phyloP scores from a whole-genome alignment of 2,888 invertebrate genomes.

The Leptarthrus brevirostris region DNA sequence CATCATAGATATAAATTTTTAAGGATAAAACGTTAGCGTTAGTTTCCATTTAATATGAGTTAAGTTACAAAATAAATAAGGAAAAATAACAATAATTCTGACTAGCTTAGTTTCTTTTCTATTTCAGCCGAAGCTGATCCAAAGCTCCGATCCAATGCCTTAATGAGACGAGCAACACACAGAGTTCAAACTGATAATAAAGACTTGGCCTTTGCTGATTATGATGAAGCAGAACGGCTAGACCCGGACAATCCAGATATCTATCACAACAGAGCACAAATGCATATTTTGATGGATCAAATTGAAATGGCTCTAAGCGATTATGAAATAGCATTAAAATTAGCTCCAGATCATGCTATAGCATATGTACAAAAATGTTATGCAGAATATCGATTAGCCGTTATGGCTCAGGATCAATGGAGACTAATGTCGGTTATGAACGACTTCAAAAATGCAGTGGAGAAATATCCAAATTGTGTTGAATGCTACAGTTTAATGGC shows the following conservation, averaged over 20 bases:
- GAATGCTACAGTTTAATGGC: constrained; percentile 92
- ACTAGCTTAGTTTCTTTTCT: neutral
- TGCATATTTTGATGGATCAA: constrained; percentile 83
- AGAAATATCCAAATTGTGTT: constrained; percentile 84
- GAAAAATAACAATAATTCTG: neutral
- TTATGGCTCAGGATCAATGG: constrained; percentile 72
- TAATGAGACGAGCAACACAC: constrained; percentile 89
- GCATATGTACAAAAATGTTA: constrained; percentile 92
- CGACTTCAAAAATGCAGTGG: constrained; percentile 80
- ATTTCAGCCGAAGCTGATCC: constrained; percentile 68
- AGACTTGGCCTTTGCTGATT: constrained; percentile 81
- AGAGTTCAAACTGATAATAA: constrained; percentile 82
- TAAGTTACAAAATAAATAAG: no score
- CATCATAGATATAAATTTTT: no score
- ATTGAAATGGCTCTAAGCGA: constrained; percentile 84
- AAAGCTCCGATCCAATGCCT: constrained; percentile 82
- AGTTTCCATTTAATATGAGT: no score
- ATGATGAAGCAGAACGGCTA: constrained; percentile 79
- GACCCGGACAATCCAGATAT: constrained; percentile 88
- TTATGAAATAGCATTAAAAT: constrained; percentile 83
- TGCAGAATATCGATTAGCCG: constrained; percentile 82
- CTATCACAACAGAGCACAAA: constrained; percentile 92
- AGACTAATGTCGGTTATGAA: constrained; percentile 75
- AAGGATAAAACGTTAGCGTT: no score
- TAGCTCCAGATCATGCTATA: constrained; percentile 87